A percentile compares a stretch with the other conserved stretches of the same genome.
Evolutionary conservation across 2,888 invertebrate species (phyloP).

Genomic region (Galerucella calmariensis): DNA sequence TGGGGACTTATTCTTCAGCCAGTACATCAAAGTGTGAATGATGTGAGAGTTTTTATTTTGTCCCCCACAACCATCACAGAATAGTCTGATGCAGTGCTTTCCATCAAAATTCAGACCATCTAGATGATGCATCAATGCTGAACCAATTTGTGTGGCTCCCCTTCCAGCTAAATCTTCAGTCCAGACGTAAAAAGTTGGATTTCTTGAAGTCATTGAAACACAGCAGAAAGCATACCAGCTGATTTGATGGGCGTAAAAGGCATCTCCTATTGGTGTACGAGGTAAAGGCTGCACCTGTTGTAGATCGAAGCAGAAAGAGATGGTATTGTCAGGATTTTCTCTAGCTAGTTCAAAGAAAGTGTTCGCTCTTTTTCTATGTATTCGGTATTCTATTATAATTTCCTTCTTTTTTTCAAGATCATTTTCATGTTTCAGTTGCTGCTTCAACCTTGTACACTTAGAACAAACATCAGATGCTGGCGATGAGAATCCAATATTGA

Average conservation of each 20-base stretch:
- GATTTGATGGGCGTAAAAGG: slow-evolving; percentile 45
- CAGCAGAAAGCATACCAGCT: slow-evolving; percentile 43
- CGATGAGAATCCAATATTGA: slow-evolving; percentile 44
- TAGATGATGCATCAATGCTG: too few relatives aligned
- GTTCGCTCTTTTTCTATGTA: slow-evolving; percentile 41
- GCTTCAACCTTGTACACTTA: slow-evolving; percentile 31
- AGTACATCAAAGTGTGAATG: too few relatives aligned
- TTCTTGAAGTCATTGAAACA: slow-evolving; percentile 28
- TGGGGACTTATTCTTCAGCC: too few relatives aligned
- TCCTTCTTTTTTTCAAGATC: slow-evolving; percentile 24
- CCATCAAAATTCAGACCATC: too few relatives aligned
- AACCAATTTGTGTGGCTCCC: too few relatives aligned
- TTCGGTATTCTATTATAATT: slow-evolving; percentile 31
- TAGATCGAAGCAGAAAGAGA: slow-evolving; percentile 45
- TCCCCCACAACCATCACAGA: too few relatives aligned
- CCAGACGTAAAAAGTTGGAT: slow-evolving; percentile 43
- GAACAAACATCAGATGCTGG: slow-evolving; percentile 41
- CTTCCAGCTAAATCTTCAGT: too few relatives aligned
- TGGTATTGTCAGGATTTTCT: slow-evolving; percentile 34
- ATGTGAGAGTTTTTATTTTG: too few relatives aligned
- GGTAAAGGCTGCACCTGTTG: slow-evolving; percentile 48
- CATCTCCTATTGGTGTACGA: slow-evolving; percentile 43
- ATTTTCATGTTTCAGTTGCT: slow-evolving; percentile 28
- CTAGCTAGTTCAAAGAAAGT: slow-evolving; percentile 38
- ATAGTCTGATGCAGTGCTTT: too few relatives aligned